These are phyloP conservation scores for Taurulus bubalis DNA, from an alignment of 2,113 vertebrate species.

Conservation along the genomic window DNA sequence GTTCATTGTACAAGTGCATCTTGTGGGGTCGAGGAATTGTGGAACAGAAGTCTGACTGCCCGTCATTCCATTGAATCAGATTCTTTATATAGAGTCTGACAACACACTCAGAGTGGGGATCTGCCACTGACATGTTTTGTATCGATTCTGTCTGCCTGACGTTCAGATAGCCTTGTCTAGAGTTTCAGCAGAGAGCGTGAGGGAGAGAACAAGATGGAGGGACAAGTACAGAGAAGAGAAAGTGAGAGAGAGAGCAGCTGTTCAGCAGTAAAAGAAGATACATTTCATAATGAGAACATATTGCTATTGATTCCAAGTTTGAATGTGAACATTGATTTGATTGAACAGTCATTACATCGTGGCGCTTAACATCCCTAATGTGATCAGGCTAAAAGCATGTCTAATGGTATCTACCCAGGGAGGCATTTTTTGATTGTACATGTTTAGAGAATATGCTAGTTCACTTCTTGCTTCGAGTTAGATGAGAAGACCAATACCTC, in stretches of 20 bases:
- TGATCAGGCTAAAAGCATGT: slow-evolving; percentile 80
- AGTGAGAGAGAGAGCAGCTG: slow-evolving; percentile 64
- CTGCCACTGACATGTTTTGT: slow-evolving; percentile 68
- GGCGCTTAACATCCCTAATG: slow-evolving; percentile 67
- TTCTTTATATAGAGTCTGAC: slow-evolving; percentile 59
- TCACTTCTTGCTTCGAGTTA: neutral
- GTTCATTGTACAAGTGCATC: neutral
- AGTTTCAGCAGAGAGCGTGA: slow-evolving; percentile 47
- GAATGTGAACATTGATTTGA: slow-evolving; percentile 75
- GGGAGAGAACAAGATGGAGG: slow-evolving; percentile 31
- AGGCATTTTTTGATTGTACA: slow-evolving; percentile 24
- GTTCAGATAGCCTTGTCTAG: slow-evolving; percentile 62
- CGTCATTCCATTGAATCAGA: slow-evolving; percentile 58
- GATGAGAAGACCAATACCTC: neutral
- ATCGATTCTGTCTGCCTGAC: slow-evolving; percentile 71
- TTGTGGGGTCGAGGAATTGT: slow-evolving; percentile 4
- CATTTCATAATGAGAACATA: slow-evolving; percentile 68
- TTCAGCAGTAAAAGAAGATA: slow-evolving; percentile 57
- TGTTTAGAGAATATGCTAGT: neutral
- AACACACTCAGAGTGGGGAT: slow-evolving; percentile 58
- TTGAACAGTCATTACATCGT: slow-evolving; percentile 66
- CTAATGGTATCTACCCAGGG: slow-evolving; percentile 61
- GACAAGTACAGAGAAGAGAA: slow-evolving; percentile 34
- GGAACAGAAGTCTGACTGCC: slow-evolving; percentile 14
- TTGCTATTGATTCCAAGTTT: slow-evolving; percentile 70